These are phyloP conservation scores for Arctia plantaginis DNA, from an alignment of 2,888 invertebrate genomes.

Conservation along the genomic window DNA sequence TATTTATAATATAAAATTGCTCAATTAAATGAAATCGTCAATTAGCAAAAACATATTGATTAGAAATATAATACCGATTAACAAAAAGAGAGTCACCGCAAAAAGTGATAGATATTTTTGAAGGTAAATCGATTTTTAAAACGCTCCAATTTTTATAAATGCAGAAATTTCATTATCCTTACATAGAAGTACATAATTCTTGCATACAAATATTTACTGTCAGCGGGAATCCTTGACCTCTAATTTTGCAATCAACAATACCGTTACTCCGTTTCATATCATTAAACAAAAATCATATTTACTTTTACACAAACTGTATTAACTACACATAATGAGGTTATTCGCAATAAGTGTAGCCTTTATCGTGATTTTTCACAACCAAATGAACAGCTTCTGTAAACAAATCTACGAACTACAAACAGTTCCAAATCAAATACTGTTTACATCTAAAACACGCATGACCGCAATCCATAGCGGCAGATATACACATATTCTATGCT, in stretches of 20 bases:
- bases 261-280: neutral
- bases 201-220: neutral
- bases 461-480: slow-evolving; percentile 14
- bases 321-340: neutral
- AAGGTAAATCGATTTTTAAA: too few species aligned
- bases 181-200: neutral
- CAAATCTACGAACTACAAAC: neutral
- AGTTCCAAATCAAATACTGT: slow-evolving; percentile 23
- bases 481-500: slow-evolving; percentile 27
- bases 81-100: too few species aligned
- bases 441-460: slow-evolving; percentile 21
- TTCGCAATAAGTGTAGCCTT: neutral
- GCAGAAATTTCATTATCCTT: too few species aligned
- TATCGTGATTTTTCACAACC: slow-evolving; percentile 1
- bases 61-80: neutral
- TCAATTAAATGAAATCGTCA: neutral
- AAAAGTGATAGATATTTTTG: too few species aligned
- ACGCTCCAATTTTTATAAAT: too few species aligned
- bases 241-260: neutral
- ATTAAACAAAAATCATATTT: neutral
- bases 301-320: neutral
- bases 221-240: neutral
- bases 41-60: neutral
- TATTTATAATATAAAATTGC: neutral
- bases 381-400: neutral